These are phyloP conservation scores for Microcaecilia unicolor DNA, from an alignment of 2,797 vertebrate genomes.

Conservation along the genomic window DNA sequence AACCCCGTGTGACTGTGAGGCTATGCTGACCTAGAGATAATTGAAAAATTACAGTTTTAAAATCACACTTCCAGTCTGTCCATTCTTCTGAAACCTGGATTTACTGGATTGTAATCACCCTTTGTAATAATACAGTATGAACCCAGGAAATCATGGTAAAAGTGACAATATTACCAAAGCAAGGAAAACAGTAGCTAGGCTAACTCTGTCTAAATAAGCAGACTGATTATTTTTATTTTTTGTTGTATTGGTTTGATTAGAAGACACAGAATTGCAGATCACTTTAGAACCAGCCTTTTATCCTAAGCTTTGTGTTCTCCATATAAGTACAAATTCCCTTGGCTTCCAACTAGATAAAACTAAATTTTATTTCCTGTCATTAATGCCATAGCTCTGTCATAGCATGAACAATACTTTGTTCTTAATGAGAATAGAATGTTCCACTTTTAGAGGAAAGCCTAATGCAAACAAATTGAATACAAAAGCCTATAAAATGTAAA, in stretches of 20 bases:
- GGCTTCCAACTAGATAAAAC: conserved; percentile 16
- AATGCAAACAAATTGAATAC: background rate
- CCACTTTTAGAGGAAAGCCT: conserved; percentile 14
- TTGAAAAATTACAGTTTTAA: too few relatives aligned
- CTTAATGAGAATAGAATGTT: conserved; percentile 10
- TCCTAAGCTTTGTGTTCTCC: conserved; percentile 15
- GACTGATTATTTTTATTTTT: too few relatives aligned
- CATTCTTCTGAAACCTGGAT: too few relatives aligned
- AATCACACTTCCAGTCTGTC: too few relatives aligned
- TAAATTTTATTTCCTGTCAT: conserved; percentile 21
- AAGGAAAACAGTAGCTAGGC: conserved; percentile 9
- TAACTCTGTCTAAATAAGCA: conserved; percentile 11
- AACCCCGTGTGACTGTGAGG: too few relatives aligned
- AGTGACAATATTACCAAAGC: too few relatives aligned
- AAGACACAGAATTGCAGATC: conserved; percentile 14
- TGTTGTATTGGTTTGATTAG: conserved; percentile 29
- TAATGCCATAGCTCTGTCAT: conserved; percentile 7
- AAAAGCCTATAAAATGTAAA: conserved; percentile 7
- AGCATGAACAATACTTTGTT: conserved; percentile 12
- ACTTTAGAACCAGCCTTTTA: conserved; percentile 2
- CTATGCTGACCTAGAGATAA: too few relatives aligned
- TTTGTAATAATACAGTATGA: too few relatives aligned
- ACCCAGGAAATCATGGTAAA: too few relatives aligned
- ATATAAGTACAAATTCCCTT: conserved; percentile 14
- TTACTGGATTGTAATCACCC: too few relatives aligned